Evolutionary conservation across 2,888 invertebrate genomes (phyloP), one percentile per base, ranked within the genome.

Genomic region (Noctua fimbriata): DNA sequence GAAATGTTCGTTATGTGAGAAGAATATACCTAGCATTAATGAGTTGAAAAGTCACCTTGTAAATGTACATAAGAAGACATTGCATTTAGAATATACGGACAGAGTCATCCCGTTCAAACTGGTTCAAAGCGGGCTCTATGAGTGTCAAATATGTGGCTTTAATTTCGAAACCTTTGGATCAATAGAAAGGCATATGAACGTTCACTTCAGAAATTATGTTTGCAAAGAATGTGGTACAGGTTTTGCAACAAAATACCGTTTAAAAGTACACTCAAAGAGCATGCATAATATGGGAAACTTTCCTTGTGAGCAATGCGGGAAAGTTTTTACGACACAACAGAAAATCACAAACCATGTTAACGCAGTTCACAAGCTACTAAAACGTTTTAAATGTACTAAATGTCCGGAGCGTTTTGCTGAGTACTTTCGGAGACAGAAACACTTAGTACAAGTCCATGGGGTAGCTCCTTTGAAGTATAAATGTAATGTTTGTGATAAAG

Each of bases 121-220:
- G 12, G 88, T 92, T 0, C 83, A 89, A 1, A 88, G 88, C 0
- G 92, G 92, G 9, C 89, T 93, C 0, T 94, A 91, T 14, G 93
- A 94, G 16, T 96, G 96, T 60, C 95, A 95, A 63, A 83, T 95
- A 0, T 96, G 96, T 14, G 94, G 93, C 0, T 94, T 94, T 32
- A 93, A 86, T 16, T 96, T 95, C 60, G 96, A 96, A 79, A 96
- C 96, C 0, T 96, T 96, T 73, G 96, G 96, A 0, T 93, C 96
- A 0, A 94, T 96, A 1, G 96, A 96, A 52, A 76, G 95, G 0
- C 96, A 96, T 80, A 96, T 96, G 96, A 96, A 96, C 10, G 93
- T 94, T 0, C 96, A 96, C 81, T 96, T 92, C 78, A 93, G 95
- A 47, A 96, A 96, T 32, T 95, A 94, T 41, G 93, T 96, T 0